These are phyloP conservation scores for Melanocharis versteri DNA, from an alignment of 2,113 vertebrate species.

Conservation along the genomic window DNA sequence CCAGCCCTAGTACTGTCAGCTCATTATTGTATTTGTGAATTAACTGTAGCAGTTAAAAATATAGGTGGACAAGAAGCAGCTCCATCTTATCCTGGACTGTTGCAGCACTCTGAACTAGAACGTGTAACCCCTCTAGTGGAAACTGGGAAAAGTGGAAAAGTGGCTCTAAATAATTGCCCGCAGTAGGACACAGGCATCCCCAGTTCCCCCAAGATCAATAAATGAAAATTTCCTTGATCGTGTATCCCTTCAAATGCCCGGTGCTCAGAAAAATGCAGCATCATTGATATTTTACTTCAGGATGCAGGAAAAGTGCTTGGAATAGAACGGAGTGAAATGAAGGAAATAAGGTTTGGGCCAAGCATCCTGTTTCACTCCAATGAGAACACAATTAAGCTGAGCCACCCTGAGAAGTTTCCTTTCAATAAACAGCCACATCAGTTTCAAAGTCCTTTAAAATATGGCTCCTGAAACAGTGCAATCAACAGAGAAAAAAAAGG, in stretches of 20 bases:
- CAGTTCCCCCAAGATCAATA: background rate
- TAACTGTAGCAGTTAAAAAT: slow-evolving; percentile 47
- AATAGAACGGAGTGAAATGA: slow-evolving; percentile 74
- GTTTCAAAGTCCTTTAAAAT: background rate
- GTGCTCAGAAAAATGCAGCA: background rate
- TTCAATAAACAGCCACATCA: background rate
- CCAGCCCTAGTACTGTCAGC: background rate
- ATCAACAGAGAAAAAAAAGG: background rate
- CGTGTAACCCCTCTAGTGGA: slow-evolving; percentile 74
- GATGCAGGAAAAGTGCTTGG: slow-evolving; percentile 73
- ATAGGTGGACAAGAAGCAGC: background rate
- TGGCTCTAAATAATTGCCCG: background rate
- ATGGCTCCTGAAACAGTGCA: background rate
- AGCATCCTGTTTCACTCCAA: slow-evolving; percentile 73
- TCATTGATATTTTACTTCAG: slow-evolving; percentile 60
- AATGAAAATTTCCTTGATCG: background rate
- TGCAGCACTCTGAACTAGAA: slow-evolving; percentile 3
- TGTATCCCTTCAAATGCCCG: background rate
- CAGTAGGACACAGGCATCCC: background rate
- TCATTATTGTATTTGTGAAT: slow-evolving; percentile 34
- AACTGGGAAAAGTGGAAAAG: background rate
- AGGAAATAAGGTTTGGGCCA: slow-evolving; percentile 75
- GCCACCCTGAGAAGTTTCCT: slow-evolving; percentile 23
- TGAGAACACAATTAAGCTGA: slow-evolving; percentile 42
- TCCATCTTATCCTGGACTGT: slow-evolving; percentile 16